Evolutionary conservation across 2,113 vertebrate species (phyloP).

Genomic region (Gavia stellata): DNA sequence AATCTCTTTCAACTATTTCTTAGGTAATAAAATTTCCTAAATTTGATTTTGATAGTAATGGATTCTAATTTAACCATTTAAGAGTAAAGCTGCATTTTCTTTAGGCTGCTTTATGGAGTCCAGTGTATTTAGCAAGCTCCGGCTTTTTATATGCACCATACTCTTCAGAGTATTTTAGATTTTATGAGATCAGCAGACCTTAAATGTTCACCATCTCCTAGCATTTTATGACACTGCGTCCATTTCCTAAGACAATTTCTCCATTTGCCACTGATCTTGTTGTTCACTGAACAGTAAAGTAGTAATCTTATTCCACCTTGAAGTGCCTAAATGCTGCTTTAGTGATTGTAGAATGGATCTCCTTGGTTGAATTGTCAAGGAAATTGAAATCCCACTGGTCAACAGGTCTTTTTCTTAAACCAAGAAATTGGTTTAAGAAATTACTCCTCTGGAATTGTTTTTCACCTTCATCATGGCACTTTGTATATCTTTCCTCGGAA

Average conservation of each 20-base stretch:
- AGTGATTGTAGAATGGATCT: slow-evolving; percentile 10
- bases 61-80: slow-evolving; percentile 6
- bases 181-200: background rate
- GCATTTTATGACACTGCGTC: background rate
- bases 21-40: background rate
- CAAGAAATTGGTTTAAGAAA: too few relatives aligned
- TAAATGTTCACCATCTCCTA: background rate
- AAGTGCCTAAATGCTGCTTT: slow-evolving; percentile 10
- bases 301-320: background rate
- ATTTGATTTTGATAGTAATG: background rate
- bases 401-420: background rate
- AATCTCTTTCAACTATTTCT: background rate
- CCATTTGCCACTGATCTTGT: background rate
- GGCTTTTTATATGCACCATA: background rate
- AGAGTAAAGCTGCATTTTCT: background rate
- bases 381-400: slow-evolving; percentile 51
- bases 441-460: slow-evolving; percentile 24
- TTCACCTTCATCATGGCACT: background rate
- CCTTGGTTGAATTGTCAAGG: slow-evolving; percentile 25
- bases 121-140: background rate
- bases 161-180: background rate
- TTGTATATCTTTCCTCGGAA: background rate
- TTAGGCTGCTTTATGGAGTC: background rate
- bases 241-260: background rate
- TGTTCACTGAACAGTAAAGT: slow-evolving; percentile 20